These are phyloP conservation scores for Cosmia pyralina DNA, from an alignment of 2,888 invertebrate genomes.

Conservation along the genomic window DNA sequence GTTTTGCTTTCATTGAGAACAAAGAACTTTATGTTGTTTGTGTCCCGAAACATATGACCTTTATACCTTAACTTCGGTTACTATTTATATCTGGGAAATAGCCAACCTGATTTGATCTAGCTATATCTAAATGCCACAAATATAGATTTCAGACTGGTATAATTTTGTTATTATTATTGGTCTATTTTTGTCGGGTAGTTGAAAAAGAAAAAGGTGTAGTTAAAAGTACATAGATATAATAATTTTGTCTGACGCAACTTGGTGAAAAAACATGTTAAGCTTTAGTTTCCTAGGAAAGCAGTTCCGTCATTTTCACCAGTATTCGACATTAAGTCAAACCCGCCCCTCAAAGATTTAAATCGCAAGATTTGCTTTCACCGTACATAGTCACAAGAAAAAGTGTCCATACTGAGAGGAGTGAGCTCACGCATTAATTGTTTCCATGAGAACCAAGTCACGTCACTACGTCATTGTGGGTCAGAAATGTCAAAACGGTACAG, in stretches of 20 bases:
- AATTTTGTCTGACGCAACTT: not conserved
- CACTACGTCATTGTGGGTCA: no score
- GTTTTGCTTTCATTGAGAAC: conserved; percentile 13
- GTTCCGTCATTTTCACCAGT: no score
- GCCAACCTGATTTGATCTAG: conserved; percentile 30
- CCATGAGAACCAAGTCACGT: no score
- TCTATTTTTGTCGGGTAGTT: conserved; percentile 5
- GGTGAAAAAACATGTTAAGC: not conserved
- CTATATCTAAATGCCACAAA: conserved; percentile 31
- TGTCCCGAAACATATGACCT: conserved; percentile 29
- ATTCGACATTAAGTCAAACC: no score
- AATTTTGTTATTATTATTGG: not conserved
- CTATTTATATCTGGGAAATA: conserved; percentile 28
- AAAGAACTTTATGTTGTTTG: conserved; percentile 10
- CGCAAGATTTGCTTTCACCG: no score
- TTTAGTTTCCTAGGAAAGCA: no score
- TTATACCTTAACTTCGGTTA: conserved; percentile 11
- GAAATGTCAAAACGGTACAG: no score
- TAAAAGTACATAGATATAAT: not conserved
- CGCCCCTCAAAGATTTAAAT: no score
- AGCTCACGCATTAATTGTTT: no score
- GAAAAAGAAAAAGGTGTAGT: not conserved
- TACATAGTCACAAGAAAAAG: no score
- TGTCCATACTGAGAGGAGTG: no score
- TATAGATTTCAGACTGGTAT: conserved; percentile 12